Evolutionary conservation across 1,140 invertebrate species (phyloP).

Genomic region (Drosophila arizonae): DNA sequence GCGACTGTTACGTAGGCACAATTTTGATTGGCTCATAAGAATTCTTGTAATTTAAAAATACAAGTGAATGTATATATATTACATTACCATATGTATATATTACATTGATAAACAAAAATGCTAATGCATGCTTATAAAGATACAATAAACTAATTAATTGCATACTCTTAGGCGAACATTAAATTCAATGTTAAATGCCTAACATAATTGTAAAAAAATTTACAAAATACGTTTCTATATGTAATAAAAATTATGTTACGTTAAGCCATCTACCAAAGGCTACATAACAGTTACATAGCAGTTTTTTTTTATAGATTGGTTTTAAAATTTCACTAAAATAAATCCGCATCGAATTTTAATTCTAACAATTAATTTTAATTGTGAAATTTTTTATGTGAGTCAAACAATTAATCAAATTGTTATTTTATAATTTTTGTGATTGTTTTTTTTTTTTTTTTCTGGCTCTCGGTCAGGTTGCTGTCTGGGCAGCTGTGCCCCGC

Average conservation of each 20-base stretch:
- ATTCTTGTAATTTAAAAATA: not conserved
- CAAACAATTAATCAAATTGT: not conserved
- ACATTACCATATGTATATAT: too few relatives aligned
- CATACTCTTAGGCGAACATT: conserved; percentile 16
- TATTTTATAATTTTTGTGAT: too few relatives aligned
- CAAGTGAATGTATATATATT: not conserved
- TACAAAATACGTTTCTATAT: not conserved
- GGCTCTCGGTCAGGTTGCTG: not conserved
- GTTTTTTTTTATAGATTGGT: too few relatives aligned
- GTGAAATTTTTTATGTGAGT: not conserved
- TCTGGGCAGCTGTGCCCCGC: too few relatives aligned
- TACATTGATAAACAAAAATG: too few relatives aligned
- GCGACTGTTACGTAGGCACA: conserved; percentile 9
- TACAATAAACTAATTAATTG: conserved; percentile 1
- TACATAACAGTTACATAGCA: too few relatives aligned
- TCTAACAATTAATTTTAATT: conserved; percentile 7
- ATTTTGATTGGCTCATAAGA: not conserved
- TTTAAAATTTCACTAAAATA: too few relatives aligned
- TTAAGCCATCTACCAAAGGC: too few relatives aligned
- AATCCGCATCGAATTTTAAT: too few relatives aligned
- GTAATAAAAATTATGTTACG: too few relatives aligned
- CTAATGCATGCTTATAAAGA: too few relatives aligned
- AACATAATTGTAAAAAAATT: too few relatives aligned
- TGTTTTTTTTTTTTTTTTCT: not conserved
- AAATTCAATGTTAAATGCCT: not conserved